Evolutionary conservation across 2,113 vertebrate genomes (phyloP).

Genomic region (Prinia subflava): DNA sequence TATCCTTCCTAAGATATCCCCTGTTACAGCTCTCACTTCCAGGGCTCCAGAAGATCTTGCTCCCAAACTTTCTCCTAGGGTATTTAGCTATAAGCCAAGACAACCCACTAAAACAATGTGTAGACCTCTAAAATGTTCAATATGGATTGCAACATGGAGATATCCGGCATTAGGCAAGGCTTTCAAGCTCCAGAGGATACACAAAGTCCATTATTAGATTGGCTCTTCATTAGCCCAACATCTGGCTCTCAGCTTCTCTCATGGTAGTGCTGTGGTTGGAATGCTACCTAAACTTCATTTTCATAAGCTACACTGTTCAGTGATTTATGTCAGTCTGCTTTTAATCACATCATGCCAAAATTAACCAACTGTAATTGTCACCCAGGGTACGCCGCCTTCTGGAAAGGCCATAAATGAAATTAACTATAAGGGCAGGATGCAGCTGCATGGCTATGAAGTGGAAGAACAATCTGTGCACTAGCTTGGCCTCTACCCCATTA

Average conservation of each 20-base stretch:
- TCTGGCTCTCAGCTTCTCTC: constrained; percentile 39
- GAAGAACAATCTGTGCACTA: background rate
- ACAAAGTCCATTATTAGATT: background rate
- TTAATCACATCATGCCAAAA: constrained; percentile 51
- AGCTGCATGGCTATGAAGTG: background rate
- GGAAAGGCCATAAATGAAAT: constrained; percentile 26
- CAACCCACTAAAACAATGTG: background rate
- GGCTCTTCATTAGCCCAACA: constrained; percentile 25
- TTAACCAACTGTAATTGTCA: constrained; percentile 27
- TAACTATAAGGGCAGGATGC: background rate
- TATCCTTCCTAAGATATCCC: background rate
- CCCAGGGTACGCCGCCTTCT: background rate
- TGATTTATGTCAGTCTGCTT: constrained; percentile 53
- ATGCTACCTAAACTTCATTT: constrained; percentile 28
- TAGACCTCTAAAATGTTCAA: background rate
- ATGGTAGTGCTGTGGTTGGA: background rate
- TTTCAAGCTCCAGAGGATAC: background rate
- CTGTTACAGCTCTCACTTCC: accelerated
- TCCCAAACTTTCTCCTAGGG: background rate
- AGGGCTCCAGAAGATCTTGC: background rate
- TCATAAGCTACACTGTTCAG: background rate
- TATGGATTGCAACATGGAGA: background rate
- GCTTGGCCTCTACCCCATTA: accelerated
- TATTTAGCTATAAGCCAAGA: background rate
- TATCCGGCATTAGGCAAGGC: background rate